These are phyloP conservation scores for Smutsia gigantea DNA, from an alignment of 2,797 vertebrate genomes.

Conservation along the genomic window DNA sequence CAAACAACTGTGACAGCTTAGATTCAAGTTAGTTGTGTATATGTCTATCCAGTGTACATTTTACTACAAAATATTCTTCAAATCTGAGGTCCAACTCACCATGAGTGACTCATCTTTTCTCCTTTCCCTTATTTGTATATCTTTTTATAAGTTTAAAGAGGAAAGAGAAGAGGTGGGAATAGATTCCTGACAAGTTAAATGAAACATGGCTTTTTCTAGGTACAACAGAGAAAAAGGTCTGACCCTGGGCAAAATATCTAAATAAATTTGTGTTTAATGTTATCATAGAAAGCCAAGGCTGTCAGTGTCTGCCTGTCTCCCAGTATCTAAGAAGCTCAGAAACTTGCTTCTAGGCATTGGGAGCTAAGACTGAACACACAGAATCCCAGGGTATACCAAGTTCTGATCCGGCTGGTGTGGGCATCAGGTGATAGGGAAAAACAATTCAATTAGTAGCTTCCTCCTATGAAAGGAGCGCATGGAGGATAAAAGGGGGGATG, in stretches of 20 bases:
- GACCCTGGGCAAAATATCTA: not conserved
- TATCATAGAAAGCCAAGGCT: not conserved
- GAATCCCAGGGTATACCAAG: not conserved
- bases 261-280: slow-evolving; percentile 27
- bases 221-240: not conserved
- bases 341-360: not conserved
- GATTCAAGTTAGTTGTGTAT: not conserved
- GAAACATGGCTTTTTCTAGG: not conserved
- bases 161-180: not conserved
- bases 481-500: not conserved
- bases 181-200: not conserved
- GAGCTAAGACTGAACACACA: not conserved
- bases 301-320: not conserved
- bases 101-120: not conserved
- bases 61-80: not conserved
- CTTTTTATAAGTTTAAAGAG: not conserved
- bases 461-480: not conserved
- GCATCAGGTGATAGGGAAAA: not conserved
- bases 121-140: not conserved
- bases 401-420: not conserved
- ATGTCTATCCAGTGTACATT: not conserved
- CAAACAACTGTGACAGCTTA: not conserved
- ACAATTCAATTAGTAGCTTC: not conserved
- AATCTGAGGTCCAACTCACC: not conserved
- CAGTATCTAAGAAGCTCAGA: not conserved